A percentile compares a stretch with the other conserved stretches of the same genome.
Conservation (phyloP, 1,140 invertebrate genomes). For the Eueides isabella region DNA sequence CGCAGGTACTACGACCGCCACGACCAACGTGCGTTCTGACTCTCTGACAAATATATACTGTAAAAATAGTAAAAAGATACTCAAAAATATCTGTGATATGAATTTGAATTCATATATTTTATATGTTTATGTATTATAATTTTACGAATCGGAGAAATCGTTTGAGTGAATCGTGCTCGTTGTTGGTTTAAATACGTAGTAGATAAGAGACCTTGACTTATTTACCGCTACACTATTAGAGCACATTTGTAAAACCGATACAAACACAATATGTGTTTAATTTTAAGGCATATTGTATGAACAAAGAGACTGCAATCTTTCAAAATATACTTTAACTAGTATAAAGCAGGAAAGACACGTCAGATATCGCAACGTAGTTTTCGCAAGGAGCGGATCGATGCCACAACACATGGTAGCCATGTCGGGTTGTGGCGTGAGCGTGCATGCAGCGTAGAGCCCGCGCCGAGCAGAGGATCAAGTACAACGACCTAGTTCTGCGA, state of each 20-base stretch:
- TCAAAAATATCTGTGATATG: background rate
- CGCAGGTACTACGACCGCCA: slow-evolving; percentile 16
- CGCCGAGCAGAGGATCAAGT: slow-evolving; percentile 45
- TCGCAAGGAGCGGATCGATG: background rate
- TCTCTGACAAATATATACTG: background rate
- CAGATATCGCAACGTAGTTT: background rate
- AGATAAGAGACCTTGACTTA: slow-evolving; percentile 12
- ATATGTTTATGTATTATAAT: background rate
- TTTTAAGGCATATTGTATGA: background rate
- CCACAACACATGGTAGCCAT: background rate
- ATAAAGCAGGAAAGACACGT: slow-evolving; percentile 1
- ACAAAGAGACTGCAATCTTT: slow-evolving; percentile 1
- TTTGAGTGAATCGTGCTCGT: background rate
- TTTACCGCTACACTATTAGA: slow-evolving; percentile 6
- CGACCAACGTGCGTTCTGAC: background rate
- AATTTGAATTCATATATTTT: background rate
- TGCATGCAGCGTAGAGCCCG: slow-evolving; percentile 10
- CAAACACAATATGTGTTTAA: background rate
- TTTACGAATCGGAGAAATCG: background rate
- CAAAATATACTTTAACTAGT: background rate
- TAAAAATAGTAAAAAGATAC: background rate
- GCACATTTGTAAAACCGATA: background rate
- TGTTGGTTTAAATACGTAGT: slow-evolving; percentile 1
- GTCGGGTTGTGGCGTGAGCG: background rate
- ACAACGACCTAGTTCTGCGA: slow-evolving; percentile 48